These are phyloP conservation scores for Saturnia pavonia DNA, from an alignment of 2,888 invertebrate genomes.

Conservation along the genomic window DNA sequence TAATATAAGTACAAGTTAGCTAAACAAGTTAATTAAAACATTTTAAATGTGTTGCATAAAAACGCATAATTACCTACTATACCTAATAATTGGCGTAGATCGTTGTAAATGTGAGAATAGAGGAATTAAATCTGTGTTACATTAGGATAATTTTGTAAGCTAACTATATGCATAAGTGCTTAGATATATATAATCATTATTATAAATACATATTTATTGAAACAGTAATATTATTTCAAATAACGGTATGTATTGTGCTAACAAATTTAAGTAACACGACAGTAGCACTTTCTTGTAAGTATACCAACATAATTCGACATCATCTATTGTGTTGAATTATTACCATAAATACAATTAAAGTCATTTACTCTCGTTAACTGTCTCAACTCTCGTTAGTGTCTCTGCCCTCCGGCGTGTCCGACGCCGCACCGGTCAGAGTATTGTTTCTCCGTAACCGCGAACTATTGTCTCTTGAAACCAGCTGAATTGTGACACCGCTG, in stretches of 20 bases:
- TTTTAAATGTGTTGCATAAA: neutral
- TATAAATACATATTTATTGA: neutral
- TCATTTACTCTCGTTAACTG: constrained; percentile 76
- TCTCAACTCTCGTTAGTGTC: constrained; percentile 69
- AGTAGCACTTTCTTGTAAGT: neutral
- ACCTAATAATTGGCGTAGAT: too few relatives aligned
- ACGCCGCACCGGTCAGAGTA: constrained; percentile 32
- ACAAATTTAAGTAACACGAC: neutral
- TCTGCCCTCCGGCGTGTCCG: constrained; percentile 60
- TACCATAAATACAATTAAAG: constrained; percentile 78
- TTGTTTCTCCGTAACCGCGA: constrained; percentile 51
- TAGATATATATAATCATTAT: too few relatives aligned
- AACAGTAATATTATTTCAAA: neutral
- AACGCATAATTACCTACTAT: too few relatives aligned
- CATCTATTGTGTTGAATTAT: constrained; percentile 67
- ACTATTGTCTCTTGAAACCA: constrained; percentile 46
- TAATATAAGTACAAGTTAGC: neutral
- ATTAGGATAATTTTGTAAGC: too few relatives aligned
- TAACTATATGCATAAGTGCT: too few relatives aligned
- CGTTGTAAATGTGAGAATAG: too few relatives aligned
- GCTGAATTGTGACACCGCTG: constrained; percentile 32
- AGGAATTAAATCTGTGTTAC: too few relatives aligned
- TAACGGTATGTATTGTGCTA: neutral
- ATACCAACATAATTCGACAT: constrained; percentile 33
- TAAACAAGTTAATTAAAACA: neutral